Base-by-base conservation (phyloP, 2,113 vertebrate genomes). In the Sterrhoptilus dennistouni region DNA sequence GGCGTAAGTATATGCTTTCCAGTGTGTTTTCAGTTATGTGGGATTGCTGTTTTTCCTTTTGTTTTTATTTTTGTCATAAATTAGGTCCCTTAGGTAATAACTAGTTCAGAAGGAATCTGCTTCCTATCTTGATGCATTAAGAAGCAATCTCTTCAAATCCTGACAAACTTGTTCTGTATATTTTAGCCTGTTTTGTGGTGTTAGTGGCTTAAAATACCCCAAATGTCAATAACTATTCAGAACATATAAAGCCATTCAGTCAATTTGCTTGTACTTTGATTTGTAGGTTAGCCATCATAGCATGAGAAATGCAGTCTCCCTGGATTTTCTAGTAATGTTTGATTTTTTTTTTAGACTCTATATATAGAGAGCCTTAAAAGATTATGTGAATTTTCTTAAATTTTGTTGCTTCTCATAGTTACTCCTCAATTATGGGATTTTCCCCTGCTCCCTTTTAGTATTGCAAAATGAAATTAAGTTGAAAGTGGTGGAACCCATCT, bases 401-500 rank as follows among this genome's bases (percentile, higher is more conserved):
- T 45, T 53, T 74, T 64, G 68, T 38, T 11, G 1, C 14, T 70
- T 40, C 25, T 85, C 33, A 70, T 36, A 7, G 25, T 44, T 69
- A 29, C 10, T 54, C 74, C 35, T 88, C 28, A 42, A 0, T 81
- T 61, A 29, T 3, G 12, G 12, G 15, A 47, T 66, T 36, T 10
- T 4, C 6, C 5, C 8, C 2, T 1, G 0, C 4, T 19, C 15
- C 14, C 27, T 49, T 78, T 45, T 29, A 50, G 49, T 72, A 14
- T 65, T 69, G 25, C 9, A 47, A 42, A 66, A 38, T 66, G 44
- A 49, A 78, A 94, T 14, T 57, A 50, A 38, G 11, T 61, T 82
- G 74, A 18, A 61, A 87, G 40, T 80, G 45, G 20, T 2, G 4
- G 20, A 88, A 12, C 54, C 23, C 24, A 6, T 83, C 45, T 65